phyloP scores from a whole-genome alignment of 2,888 invertebrate genomes.

The Carcina quercana region DNA sequence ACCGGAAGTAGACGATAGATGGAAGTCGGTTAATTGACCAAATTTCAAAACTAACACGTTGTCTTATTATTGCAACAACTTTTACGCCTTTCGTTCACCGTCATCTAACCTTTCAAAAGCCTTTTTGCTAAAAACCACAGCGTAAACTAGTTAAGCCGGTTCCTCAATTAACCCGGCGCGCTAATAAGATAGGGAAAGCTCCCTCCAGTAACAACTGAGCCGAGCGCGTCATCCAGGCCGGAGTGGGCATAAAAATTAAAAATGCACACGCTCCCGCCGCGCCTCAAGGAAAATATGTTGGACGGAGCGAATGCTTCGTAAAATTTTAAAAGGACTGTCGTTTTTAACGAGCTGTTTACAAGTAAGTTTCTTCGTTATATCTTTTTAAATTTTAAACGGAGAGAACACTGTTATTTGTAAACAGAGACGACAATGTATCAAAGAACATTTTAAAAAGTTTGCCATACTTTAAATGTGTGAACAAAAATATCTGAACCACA shows the following conservation, averaged over 20 bases:
- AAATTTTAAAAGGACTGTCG: slow-evolving; percentile 40
- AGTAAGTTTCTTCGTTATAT: background rate
- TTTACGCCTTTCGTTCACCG: too few relatives aligned
- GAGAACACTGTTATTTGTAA: too few relatives aligned
- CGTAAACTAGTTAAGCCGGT: slow-evolving; percentile 29
- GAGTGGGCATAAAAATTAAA: slow-evolving; percentile 64
- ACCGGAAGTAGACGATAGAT: too few relatives aligned
- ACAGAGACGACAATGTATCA: too few relatives aligned
- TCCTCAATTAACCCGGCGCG: slow-evolving; percentile 43
- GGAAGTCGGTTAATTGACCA: too few relatives aligned
- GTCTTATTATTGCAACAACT: too few relatives aligned
- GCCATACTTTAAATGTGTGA: too few relatives aligned
- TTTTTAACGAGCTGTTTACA: slow-evolving; percentile 17
- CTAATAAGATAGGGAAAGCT: slow-evolving; percentile 58
- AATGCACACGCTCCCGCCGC: slow-evolving; percentile 55
- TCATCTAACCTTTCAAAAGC: too few relatives aligned
- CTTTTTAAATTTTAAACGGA: too few relatives aligned
- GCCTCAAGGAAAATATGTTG: slow-evolving; percentile 64
- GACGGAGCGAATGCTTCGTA: slow-evolving; percentile 33
- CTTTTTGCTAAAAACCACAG: slow-evolving; percentile 1
- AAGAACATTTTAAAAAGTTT: too few relatives aligned
- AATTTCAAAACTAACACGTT: too few relatives aligned
- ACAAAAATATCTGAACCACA: too few relatives aligned
- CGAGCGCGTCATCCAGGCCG: slow-evolving; percentile 55
- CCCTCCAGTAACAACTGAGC: slow-evolving; percentile 67